Percentiles rank a stretch among this genome's conserved stretches.
Evolutionary conservation across 1,140 invertebrate genomes (phyloP).

Genomic region (Tribolium madens): DNA sequence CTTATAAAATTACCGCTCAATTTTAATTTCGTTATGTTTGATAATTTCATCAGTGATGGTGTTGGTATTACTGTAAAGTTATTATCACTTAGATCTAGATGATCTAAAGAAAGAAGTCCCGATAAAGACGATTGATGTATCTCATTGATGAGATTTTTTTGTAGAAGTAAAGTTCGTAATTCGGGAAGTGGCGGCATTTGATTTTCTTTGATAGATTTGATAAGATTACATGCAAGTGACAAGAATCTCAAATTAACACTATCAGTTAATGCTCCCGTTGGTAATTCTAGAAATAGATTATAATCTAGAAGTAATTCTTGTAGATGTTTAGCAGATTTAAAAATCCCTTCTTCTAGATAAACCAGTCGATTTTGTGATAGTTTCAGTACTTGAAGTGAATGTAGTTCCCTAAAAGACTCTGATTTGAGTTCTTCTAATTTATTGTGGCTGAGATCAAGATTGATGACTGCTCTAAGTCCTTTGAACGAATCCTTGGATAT

Average conservation of each 20-base stretch:
- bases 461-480: conserved; percentile 76
- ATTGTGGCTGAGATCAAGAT: conserved; percentile 83
- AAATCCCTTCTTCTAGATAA: conserved; percentile 76
- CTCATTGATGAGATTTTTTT: conserved; percentile 79
- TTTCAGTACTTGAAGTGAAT: conserved; percentile 77
- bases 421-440: conserved; percentile 78
- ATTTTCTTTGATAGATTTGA: conserved; percentile 75
- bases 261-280: conserved; percentile 75
- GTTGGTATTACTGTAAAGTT: conserved; percentile 84
- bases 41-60: conserved; percentile 78
- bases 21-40: conserved; percentile 78
- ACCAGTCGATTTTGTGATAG: conserved; percentile 82
- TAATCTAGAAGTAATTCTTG: conserved; percentile 77
- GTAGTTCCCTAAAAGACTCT: conserved; percentile 79
- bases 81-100: conserved; percentile 84
- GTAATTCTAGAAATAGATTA: conserved; percentile 83
- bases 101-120: conserved; percentile 75
- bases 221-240: conserved; percentile 79
- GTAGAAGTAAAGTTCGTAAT: conserved; percentile 74
- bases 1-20: conserved; percentile 82
- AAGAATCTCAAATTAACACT: conserved; percentile 75
- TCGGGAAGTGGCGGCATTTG: conserved; percentile 77
- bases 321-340: conserved; percentile 78
- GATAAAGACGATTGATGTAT: conserved; percentile 78
- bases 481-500: conserved; percentile 81